Conservation (phyloP, 1,140 invertebrate species). For the Drosophila subobscura region DNA sequence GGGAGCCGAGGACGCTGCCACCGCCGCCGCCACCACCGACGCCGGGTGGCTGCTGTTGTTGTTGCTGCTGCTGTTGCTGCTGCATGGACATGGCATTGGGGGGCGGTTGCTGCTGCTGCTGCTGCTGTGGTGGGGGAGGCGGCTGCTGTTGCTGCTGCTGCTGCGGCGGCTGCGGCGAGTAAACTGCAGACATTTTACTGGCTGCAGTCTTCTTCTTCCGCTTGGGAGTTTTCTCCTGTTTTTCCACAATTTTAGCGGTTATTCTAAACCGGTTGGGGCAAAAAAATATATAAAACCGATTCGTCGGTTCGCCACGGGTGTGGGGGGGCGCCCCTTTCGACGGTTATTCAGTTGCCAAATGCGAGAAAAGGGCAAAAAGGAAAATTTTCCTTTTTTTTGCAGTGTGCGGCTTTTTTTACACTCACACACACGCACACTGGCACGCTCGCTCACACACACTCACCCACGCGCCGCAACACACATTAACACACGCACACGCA, state of each 20-base stretch:
- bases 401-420: constrained; percentile 67
- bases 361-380: constrained; percentile 12
- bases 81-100: constrained; percentile 40
- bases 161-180: constrained; percentile 84
- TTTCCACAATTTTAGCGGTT: constrained; percentile 84
- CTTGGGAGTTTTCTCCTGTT: constrained; percentile 84
- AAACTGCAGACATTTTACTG: constrained; percentile 86
- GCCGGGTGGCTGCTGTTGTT: constrained; percentile 64
- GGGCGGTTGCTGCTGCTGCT: constrained; percentile 48
- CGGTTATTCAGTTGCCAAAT: constrained; percentile 5
- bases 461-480: no score
- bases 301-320: not conserved
- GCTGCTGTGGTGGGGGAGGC: constrained; percentile 49
- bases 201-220: constrained; percentile 84
- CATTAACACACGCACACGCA: not conserved
- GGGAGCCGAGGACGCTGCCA: constrained; percentile 8
- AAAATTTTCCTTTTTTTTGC: constrained; percentile 41
- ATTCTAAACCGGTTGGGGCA: constrained; percentile 66
- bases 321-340: constrained; percentile 8
- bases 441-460: constrained; percentile 19
- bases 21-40: constrained; percentile 38
- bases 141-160: constrained; percentile 60
- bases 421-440: constrained; percentile 47
- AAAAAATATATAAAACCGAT: constrained; percentile 39
- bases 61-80: constrained; percentile 55